Evolutionary conservation across 2,797 vertebrate species (phyloP).

Genomic region (Linurgus olivaceus): DNA sequence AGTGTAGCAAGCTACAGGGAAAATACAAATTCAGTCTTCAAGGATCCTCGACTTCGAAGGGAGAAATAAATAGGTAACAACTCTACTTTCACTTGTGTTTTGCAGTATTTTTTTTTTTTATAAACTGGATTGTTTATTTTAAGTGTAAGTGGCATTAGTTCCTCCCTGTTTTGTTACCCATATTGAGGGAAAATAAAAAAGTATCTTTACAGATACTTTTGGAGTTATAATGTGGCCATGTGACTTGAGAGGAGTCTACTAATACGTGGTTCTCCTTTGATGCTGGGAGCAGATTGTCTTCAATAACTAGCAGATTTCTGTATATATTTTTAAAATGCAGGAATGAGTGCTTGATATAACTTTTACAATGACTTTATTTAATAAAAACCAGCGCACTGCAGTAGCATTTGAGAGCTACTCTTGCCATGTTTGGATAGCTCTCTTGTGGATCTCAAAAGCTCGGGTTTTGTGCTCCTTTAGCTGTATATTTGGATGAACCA

Average conservation of each 20-base stretch:
- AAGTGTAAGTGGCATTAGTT: not conserved
- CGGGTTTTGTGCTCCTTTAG: not conserved
- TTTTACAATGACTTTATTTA: not conserved
- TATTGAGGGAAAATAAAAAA: not conserved
- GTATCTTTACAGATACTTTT: not conserved
- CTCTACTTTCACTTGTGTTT: not conserved
- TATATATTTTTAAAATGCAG: not conserved
- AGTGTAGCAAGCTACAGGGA: not conserved
- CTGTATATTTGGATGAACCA: not conserved
- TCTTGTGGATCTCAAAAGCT: not conserved
- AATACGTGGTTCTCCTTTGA: not conserved
- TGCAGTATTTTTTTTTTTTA: not conserved
- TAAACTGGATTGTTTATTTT: not conserved
- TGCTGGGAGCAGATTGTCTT: not conserved
- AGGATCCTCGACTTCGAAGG: not conserved
- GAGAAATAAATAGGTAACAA: not conserved
- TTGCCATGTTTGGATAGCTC: not conserved
- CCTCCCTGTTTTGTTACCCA: not conserved
- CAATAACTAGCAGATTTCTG: not conserved
- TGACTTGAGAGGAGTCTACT: not conserved
- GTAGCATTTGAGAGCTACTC: not conserved
- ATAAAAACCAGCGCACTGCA: not conserved
- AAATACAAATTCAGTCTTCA: not conserved
- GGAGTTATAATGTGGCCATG: not conserved
- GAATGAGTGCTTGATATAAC: not conserved